Base-by-base conservation (phyloP, 2,797 vertebrate species). In the Thripadectes ignobilis region DNA sequence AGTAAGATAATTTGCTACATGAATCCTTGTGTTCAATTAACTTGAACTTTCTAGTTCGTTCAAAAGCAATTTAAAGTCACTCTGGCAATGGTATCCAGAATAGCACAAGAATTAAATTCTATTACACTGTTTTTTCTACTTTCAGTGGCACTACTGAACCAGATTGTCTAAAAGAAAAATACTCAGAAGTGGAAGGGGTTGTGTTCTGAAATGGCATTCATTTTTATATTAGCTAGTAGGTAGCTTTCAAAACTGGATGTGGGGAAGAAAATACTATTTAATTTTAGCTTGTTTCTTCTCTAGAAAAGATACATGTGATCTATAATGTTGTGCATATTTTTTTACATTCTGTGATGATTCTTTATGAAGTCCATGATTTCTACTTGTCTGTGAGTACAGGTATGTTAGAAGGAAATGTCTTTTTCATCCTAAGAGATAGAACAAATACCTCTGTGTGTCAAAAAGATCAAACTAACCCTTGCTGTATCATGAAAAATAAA, bases 21-120 rank as follows among this genome's bases (percentile, higher is more conserved):
- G 84, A 90, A 91, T 92, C 67, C 74, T 93, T 74, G 39, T 89
- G 65, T 92, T 95, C 93, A 92, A 88, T 96, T 97, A 97, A 93
- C 72, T 87, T 92, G 62, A 85, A 63, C 79, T 89, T 88, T 89
- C 63, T 86, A 73, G 80, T 86, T 92, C 3, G 0, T 85, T 89
- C 91, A 91, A 66, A 93, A 91, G 85, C 87, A 93, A 94, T 92
- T 94, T 95, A 68, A 94, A 90, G 74, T 75, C 51, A 10, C 52
- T 85, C 52, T 85, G 83, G 85, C 77, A 93, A 43, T 74, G 63
- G 72, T 75, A 57, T 76, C 41, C 86, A 85, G 59, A 94, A 66
- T 75, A 92, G 78, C 75, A 80, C 36, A 55, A 77, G 68, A 90
- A 93, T 85, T 90, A 67, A 91, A 88, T 93, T 94, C 71, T 82